These are phyloP conservation scores for Choloepus hoffmanni DNA, from an alignment of 2,113 vertebrate species.

Conservation along the genomic window DNA sequence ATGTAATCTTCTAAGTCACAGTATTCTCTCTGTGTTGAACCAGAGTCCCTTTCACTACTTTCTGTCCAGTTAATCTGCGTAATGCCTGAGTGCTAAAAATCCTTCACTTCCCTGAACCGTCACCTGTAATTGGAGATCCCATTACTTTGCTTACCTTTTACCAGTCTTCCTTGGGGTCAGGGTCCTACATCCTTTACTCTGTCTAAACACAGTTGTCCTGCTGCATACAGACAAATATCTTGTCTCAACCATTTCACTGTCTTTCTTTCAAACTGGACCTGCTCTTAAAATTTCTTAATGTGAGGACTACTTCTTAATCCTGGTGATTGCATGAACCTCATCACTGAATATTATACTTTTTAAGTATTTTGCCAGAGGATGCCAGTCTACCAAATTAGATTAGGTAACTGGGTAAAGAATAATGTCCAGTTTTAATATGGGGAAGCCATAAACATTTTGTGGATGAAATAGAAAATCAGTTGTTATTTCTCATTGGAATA, in stretches of 20 bases:
- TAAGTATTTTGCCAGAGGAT: neutral
- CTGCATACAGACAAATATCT: neutral
- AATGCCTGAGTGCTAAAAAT: neutral
- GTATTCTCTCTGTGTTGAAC: neutral
- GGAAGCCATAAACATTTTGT: neutral
- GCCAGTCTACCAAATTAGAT: conserved; percentile 8
- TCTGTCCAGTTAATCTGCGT: neutral
- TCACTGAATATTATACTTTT: neutral
- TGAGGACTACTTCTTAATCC: neutral
- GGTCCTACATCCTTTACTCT: neutral
- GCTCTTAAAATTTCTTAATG: neutral
- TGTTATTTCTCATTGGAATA: conserved; percentile 30
- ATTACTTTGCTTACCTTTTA: neutral
- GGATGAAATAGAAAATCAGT: conserved; percentile 18
- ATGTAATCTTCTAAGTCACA: neutral
- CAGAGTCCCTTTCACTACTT: neutral
- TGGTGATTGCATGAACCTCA: neutral
- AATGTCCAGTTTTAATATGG: neutral
- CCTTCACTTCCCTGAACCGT: neutral
- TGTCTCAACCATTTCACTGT: neutral
- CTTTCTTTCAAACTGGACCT: neutral
- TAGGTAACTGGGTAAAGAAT: neutral
- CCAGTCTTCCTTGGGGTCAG: neutral
- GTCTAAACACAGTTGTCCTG: neutral
- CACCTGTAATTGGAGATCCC: neutral